Evolutionary conservation across 2,113 vertebrate genomes (phyloP).

Genomic region (Picathartes gymnocephalus): DNA sequence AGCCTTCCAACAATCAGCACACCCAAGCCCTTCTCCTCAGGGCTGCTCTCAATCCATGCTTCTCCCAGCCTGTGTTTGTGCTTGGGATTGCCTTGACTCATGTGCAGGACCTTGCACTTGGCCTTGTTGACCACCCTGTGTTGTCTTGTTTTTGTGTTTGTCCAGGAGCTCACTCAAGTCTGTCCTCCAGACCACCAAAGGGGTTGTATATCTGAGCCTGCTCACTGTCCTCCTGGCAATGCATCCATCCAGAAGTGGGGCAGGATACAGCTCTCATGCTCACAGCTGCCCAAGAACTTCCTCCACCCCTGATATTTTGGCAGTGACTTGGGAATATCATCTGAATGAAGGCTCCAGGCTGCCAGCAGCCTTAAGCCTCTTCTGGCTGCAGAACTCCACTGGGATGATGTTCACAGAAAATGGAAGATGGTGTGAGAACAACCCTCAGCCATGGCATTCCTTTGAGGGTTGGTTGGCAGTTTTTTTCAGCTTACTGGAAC

Average conservation of each 20-base stretch:
- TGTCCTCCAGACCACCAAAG: not conserved
- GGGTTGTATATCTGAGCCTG: not conserved
- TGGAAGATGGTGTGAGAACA: not conserved
- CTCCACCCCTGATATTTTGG: not conserved
- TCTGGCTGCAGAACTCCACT: not conserved
- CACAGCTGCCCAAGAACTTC: not conserved
- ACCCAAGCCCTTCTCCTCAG: not conserved
- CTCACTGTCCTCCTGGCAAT: not conserved
- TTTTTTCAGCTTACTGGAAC: not conserved
- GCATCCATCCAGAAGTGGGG: not conserved
- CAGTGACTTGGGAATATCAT: not conserved
- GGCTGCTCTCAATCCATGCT: not conserved
- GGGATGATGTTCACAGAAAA: not conserved
- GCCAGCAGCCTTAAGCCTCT: not conserved
- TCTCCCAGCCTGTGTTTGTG: not conserved
- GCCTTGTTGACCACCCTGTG: not conserved
- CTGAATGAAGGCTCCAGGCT: not conserved
- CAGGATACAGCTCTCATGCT: not conserved
- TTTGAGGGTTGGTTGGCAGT: not conserved
- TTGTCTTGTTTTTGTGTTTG: not conserved
- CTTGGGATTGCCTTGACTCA: not conserved
- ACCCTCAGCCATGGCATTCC: not conserved
- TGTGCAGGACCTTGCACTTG: not conserved
- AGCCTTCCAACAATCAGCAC: not conserved
- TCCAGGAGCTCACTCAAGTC: not conserved